These are phyloP conservation scores for Drosophila demipolita DNA, from an alignment of 2,888 invertebrate species.

Conservation along the genomic window DNA sequence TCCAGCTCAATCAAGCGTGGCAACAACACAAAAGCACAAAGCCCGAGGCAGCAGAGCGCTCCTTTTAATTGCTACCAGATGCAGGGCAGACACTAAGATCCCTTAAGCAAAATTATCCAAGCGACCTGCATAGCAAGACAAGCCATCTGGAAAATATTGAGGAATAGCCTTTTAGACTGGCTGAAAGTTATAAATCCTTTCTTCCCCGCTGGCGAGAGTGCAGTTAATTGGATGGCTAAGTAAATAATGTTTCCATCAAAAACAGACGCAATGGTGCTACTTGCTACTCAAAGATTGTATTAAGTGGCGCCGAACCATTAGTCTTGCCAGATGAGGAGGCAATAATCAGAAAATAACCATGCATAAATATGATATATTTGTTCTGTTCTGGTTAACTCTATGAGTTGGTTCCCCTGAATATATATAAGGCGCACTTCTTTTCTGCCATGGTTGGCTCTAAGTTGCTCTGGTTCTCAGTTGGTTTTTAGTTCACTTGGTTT, in stretches of 20 bases:
- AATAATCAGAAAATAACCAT: slow-evolving; percentile 1
- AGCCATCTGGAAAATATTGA: background rate
- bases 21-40: slow-evolving; percentile 21
- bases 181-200: background rate
- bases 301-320: background rate
- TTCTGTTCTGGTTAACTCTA: slow-evolving; percentile 12
- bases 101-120: slow-evolving; percentile 3
- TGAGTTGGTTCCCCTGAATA: slow-evolving; percentile 15
- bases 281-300: background rate
- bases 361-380: slow-evolving; percentile 7
- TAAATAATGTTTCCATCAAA: slow-evolving; percentile 5
- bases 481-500: slow-evolving; percentile 15
- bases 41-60: slow-evolving; percentile 41
- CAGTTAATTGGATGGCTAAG: background rate
- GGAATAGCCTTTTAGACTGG: background rate
- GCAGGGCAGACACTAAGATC: slow-evolving; percentile 23
- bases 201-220: background rate
- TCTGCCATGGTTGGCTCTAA: slow-evolving; percentile 8
- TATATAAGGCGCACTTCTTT: slow-evolving; percentile 14
- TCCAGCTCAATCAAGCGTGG: slow-evolving; percentile 60
- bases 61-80: slow-evolving; percentile 66
- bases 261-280: background rate
- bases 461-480: slow-evolving; percentile 22
- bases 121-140: slow-evolving; percentile 1
- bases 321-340: background rate